Evolutionary conservation across 1,140 invertebrate genomes (phyloP).

Genomic region (Phenacoccus solenopsis): DNA sequence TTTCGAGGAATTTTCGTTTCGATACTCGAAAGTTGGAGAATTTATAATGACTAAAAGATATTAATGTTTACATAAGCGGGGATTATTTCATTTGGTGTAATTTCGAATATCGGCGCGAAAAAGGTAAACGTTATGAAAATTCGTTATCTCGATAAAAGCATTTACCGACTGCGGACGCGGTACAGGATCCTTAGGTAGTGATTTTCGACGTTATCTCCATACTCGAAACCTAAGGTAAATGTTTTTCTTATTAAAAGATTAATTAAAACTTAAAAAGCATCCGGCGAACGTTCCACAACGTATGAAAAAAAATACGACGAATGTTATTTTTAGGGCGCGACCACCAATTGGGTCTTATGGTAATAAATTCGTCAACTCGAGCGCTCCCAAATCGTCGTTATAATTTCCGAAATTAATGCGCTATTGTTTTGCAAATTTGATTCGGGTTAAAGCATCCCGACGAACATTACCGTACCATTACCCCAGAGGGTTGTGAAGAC

Average conservation of each 20-base stretch:
- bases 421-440: background rate
- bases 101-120: background rate
- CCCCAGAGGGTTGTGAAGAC: background rate
- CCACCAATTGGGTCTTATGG: no score
- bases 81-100: background rate
- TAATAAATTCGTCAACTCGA: no score
- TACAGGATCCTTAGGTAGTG: no score
- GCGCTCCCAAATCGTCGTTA: no score
- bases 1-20: background rate
- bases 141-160: background rate
- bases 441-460: background rate
- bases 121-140: background rate
- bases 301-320: no score
- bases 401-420: background rate
- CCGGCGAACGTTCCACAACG: no score
- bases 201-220: no score
- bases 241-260: slow-evolving; percentile 3
- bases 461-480: background rate
- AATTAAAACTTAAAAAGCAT: background rate
- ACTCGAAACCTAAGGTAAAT: background rate
- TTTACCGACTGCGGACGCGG: background rate
- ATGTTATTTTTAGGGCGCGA: no score
- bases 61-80: background rate
- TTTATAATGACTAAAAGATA: slow-evolving; percentile 3
- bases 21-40: background rate